These are phyloP conservation scores for Potamarius usumacintae DNA, from an alignment of 2,113 vertebrate genomes.

Conservation along the genomic window DNA sequence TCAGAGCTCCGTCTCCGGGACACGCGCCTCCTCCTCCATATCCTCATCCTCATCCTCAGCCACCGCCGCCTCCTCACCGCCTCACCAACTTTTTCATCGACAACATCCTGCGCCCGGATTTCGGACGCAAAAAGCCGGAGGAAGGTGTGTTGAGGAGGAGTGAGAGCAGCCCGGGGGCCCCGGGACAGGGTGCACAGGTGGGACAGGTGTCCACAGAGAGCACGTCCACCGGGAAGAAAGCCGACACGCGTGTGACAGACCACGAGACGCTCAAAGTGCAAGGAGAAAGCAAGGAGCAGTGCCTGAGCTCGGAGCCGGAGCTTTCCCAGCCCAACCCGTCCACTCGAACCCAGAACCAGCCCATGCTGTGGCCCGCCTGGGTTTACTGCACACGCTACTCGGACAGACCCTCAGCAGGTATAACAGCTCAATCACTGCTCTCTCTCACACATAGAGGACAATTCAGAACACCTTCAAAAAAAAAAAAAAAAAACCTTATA, in stretches of 20 bases:
- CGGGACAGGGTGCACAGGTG: constrained; percentile 65
- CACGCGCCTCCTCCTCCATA: constrained; percentile 76
- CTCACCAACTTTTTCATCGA: constrained; percentile 98
- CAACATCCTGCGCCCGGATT: constrained; percentile 92
- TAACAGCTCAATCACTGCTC: constrained; percentile 5
- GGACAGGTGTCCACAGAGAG: constrained; percentile 78
- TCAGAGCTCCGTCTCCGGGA: constrained; percentile 77
- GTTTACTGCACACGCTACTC: constrained; percentile 98
- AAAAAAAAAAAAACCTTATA: too few relatives aligned
- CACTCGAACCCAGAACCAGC: constrained; percentile 72
- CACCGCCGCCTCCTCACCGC: constrained; percentile 82
- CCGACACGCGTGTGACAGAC: constrained; percentile 65
- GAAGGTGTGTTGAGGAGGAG: constrained; percentile 68
- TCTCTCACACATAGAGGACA: not conserved
- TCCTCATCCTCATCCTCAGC: constrained; percentile 77
- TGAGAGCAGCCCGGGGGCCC: constrained; percentile 71
- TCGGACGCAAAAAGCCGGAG: constrained; percentile 83
- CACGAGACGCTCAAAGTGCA: constrained; percentile 82
- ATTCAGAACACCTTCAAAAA: not conserved
- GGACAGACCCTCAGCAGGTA: constrained; percentile 97
- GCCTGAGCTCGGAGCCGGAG: constrained; percentile 94
- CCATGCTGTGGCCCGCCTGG: constrained; percentile 98
- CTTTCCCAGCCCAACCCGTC: constrained; percentile 90
- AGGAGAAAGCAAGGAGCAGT: constrained; percentile 82
- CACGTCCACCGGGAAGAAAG: constrained; percentile 79